Percentiles rank a stretch among this genome's conserved stretches.
Evolutionary conservation across 2,888 invertebrate genomes (phyloP).

Genomic region (Tiphia femorata): DNA sequence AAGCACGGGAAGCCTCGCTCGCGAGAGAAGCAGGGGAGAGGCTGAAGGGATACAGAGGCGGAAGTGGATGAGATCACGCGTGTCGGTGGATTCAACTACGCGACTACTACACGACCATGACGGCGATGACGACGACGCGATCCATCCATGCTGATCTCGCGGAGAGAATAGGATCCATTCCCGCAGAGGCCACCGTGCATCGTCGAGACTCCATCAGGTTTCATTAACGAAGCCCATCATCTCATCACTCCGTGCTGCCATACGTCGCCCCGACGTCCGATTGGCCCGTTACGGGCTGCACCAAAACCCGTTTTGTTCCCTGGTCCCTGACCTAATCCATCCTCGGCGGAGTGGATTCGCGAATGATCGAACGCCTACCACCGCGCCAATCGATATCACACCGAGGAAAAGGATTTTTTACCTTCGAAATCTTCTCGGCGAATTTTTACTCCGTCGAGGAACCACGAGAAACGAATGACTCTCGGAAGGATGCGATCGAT

Average conservation of each 20-base stretch:
- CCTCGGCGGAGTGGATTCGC: slow-evolving; percentile 36
- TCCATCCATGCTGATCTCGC: no score
- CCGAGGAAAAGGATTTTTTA: no score
- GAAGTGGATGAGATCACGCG: slow-evolving; percentile 53
- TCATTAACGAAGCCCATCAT: slow-evolving; percentile 66
- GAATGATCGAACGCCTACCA: no score
- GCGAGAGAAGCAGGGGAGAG: background rate
- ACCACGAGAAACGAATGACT: no score
- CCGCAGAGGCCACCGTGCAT: slow-evolving; percentile 40
- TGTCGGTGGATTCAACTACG: background rate
- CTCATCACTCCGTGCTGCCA: slow-evolving; percentile 56
- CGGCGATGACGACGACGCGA: slow-evolving; percentile 15
- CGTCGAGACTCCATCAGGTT: slow-evolving; percentile 61
- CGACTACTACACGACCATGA: background rate
- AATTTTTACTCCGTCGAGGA: no score
- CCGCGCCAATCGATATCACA: slow-evolving; percentile 43
- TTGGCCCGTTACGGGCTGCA: slow-evolving; percentile 19
- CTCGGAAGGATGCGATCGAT: no score
- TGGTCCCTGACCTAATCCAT: slow-evolving; percentile 58
- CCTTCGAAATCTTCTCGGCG: no score
- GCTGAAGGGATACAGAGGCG: slow-evolving; percentile 23
- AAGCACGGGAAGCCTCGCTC: background rate
- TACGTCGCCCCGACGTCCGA: slow-evolving; percentile 34
- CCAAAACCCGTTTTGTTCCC: slow-evolving; percentile 52
- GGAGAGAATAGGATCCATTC: no score